Evolutionary conservation across 2,797 vertebrate genomes (phyloP), one percentile per base, ranked within the genome.

Genomic region (Sebastes trivittatus): DNA sequence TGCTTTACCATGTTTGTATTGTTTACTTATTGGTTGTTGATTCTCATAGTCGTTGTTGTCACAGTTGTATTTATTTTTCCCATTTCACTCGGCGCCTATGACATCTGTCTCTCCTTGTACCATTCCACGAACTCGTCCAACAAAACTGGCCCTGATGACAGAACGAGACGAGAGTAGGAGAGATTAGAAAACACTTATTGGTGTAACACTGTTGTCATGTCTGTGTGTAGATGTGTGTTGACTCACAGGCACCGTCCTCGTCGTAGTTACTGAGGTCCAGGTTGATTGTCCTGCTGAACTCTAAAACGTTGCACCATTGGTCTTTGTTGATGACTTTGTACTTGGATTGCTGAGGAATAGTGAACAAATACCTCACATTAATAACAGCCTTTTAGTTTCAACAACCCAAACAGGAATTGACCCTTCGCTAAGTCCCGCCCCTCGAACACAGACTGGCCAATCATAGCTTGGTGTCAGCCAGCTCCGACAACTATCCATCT

Each of bases 311-410:
- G 95, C 98, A 99, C 98, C 98, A 99, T 77, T 99, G 98, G 96
- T 99, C 98, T 97, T 99, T 99, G 95, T 99, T 99, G 96, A 99
- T 98, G 89, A 99, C 98, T 97, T 99, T 99, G 87, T 99, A 99
- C 95, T 99, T 99, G 80, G 98, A 99, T 96, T 99, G 98, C 98
- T 99, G 95, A 71, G 79, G 90, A 85, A 75, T 9, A 83, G 90
- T n/a, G 82, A 66, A 84, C 5, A 25, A 60, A 73, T 16, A 3
- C 3, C 4, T 38, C 29, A 36, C 7, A n/a, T 80, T 52, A 79
- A 58, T 11, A 23, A 14, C 20, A 52, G n/a, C 1, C 27, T 22
- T 36, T 61, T 9, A 8, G 77, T 4, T 54, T 54, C 2, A 75
- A 30, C 6, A 36, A 67, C 23, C 2, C 25, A 79, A 62, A 70